A percentile compares a stretch with the other conserved stretches of the same genome.
Evolutionary conservation across 2,797 vertebrate species (phyloP).

Genomic region (Mallotus villosus): DNA sequence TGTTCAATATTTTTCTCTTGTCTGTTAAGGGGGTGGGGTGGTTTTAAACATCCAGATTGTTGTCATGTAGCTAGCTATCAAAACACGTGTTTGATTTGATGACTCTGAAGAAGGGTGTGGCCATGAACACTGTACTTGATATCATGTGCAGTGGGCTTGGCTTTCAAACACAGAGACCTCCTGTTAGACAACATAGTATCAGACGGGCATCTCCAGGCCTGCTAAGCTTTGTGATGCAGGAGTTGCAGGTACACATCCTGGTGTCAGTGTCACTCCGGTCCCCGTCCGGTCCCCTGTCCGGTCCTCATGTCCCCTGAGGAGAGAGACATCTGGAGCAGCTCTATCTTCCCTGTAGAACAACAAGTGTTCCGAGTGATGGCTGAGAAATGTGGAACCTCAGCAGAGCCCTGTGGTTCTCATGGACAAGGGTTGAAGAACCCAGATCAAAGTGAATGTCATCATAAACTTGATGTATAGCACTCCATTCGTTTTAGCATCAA

Average conservation of each 20-base stretch:
- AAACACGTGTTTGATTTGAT: constrained; percentile 39
- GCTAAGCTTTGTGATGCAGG: constrained; percentile 16
- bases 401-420: constrained; percentile 16
- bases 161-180: not conserved
- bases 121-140: constrained; percentile 38
- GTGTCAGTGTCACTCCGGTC: constrained; percentile 44
- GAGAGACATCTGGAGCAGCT: constrained; percentile 4
- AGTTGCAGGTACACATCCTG: constrained; percentile 19
- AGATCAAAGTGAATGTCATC: constrained; percentile 36
- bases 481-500: constrained; percentile 24
- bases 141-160: constrained; percentile 39
- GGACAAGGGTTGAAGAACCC: constrained; percentile 37
- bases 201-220: constrained; percentile 32
- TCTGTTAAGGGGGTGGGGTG: constrained; percentile 40
- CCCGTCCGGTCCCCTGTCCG: no score
- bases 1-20: constrained; percentile 49
- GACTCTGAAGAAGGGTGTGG: constrained; percentile 25
- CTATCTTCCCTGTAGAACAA: constrained; percentile 15
- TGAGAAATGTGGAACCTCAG: constrained; percentile 7
- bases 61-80: constrained; percentile 29
- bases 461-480: constrained; percentile 41
- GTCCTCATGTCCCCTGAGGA: constrained; percentile 20
- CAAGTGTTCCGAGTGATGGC: not conserved
- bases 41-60: constrained; percentile 47
- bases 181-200: constrained; percentile 18